Evolutionary conservation across 2,797 vertebrate species (phyloP).

Genomic region (Molossus alvarezi): DNA sequence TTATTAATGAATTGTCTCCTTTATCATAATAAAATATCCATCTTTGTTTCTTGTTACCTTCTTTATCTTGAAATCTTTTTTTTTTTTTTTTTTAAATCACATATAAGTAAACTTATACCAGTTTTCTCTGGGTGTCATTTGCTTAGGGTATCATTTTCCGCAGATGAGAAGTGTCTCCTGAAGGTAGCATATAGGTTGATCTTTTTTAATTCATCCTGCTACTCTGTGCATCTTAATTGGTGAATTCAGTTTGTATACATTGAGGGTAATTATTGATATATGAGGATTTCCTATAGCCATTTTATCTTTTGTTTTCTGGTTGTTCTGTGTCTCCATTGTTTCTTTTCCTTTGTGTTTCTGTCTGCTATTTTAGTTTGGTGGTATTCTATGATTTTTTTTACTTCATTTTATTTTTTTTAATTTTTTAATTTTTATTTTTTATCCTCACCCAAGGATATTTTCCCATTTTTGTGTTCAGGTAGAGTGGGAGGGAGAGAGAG

Average conservation of each 20-base stretch:
- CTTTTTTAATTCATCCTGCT: not conserved
- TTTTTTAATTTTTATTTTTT: no score
- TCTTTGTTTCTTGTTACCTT: not conserved
- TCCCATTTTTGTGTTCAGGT: no score
- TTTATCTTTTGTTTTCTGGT: not conserved
- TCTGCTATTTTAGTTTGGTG: not conserved
- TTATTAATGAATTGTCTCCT: not conserved
- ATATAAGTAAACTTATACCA: not conserved
- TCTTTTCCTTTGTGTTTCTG: not conserved
- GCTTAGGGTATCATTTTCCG: not conserved
- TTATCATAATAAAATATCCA: not conserved
- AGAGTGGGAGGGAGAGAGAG: no score
- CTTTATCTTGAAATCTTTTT: not conserved
- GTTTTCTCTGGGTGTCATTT: not conserved
- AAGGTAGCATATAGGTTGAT: not conserved
- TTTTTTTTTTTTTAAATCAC: not conserved
- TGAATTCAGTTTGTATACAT: not conserved
- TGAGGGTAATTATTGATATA: not conserved
- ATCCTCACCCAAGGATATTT: no score
- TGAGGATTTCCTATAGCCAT: not conserved
- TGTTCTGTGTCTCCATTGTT: not conserved
- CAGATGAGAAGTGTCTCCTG: not conserved
- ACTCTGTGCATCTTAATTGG: not conserved
- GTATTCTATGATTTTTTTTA: not conserved
- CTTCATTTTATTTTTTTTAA: not conserved